Percentiles rank a stretch among this genome's conserved stretches.
Evolutionary conservation across 1,140 invertebrate species (phyloP).

Genomic region (Sitophilus oryzae): DNA sequence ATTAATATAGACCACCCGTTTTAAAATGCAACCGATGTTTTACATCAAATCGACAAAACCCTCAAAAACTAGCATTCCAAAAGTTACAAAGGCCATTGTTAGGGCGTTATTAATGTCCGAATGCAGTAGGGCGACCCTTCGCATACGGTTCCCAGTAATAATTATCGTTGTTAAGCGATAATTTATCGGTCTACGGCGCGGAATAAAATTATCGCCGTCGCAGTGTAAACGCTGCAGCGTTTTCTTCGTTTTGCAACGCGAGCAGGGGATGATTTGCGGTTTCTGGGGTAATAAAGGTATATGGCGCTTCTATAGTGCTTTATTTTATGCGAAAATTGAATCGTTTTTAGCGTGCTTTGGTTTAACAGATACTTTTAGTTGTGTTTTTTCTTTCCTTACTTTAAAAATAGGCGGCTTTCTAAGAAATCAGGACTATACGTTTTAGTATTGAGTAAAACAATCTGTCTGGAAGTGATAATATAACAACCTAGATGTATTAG

Average conservation of each 20-base stretch:
- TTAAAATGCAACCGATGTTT: too few relatives aligned
- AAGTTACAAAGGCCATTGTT: slow-evolving; percentile 2
- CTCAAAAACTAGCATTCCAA: slow-evolving; percentile 8
- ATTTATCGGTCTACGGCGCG: slow-evolving; percentile 5
- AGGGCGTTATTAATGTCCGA: slow-evolving; percentile 10
- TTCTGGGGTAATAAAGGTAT: background rate
- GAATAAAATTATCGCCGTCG: slow-evolving; percentile 14
- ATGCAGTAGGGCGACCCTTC: background rate
- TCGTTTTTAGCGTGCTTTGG: too few relatives aligned
- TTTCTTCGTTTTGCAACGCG: slow-evolving; percentile 3
- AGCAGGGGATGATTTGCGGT: background rate
- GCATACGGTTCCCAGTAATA: slow-evolving; percentile 6
- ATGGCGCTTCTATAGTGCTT: too few relatives aligned
- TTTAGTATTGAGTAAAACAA: too few relatives aligned
- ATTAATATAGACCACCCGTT: too few relatives aligned
- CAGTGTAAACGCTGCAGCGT: slow-evolving; percentile 1
- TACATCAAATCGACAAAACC: slow-evolving; percentile 2
- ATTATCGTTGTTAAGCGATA: slow-evolving; percentile 13
- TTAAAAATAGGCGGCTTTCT: too few relatives aligned
- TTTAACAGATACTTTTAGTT: too few relatives aligned
- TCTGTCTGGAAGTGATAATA: too few relatives aligned
- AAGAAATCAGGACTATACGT: too few relatives aligned
- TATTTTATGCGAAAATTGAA: too few relatives aligned
- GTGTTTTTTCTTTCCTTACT: too few relatives aligned
- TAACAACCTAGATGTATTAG: too few relatives aligned